Conservation (phyloP, 1,140 invertebrate genomes). For the Drosophila novamexicana region DNA sequence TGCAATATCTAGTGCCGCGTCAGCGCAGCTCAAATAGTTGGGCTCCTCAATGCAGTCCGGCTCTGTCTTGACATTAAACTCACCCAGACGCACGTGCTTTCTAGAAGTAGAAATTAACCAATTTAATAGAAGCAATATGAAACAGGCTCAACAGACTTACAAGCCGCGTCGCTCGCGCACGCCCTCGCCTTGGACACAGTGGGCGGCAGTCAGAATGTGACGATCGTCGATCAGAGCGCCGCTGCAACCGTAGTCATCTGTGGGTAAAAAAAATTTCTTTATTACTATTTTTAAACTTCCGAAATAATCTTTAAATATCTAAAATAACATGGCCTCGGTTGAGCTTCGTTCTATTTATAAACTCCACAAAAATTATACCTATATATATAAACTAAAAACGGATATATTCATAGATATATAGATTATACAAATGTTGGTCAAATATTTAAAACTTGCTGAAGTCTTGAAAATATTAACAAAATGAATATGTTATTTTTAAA, state of each 20-base stretch:
- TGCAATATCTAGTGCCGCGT: slow-evolving; percentile 78
- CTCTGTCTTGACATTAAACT: slow-evolving; percentile 86
- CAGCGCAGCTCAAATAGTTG: slow-evolving; percentile 78
- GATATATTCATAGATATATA: too few relatives aligned
- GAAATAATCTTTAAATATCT: too few relatives aligned
- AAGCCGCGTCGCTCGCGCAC: slow-evolving; percentile 70
- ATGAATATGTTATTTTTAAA: too few relatives aligned
- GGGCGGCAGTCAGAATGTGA: slow-evolving; percentile 91
- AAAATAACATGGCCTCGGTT: too few relatives aligned
- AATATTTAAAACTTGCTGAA: too few relatives aligned
- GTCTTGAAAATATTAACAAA: too few relatives aligned
- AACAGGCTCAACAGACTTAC: slow-evolving; percentile 51
- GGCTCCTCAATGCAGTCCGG: slow-evolving; percentile 86
- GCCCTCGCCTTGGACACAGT: slow-evolving; percentile 89
- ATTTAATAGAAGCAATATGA: neutral
- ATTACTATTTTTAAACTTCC: neutral
- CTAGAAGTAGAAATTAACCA: slow-evolving; percentile 56
- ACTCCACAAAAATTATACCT: too few relatives aligned
- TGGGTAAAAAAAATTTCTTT: neutral
- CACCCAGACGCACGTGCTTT: slow-evolving; percentile 86
- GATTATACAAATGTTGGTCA: too few relatives aligned
- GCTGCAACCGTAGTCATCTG: slow-evolving; percentile 85
- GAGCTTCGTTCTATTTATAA: too few relatives aligned
- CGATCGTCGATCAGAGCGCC: slow-evolving; percentile 86
- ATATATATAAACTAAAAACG: too few relatives aligned